Percentiles rank a stretch among this genome's conserved stretches.
Conservation (phyloP, 2,888 invertebrate genomes). For the Volucella bombylans region DNA sequence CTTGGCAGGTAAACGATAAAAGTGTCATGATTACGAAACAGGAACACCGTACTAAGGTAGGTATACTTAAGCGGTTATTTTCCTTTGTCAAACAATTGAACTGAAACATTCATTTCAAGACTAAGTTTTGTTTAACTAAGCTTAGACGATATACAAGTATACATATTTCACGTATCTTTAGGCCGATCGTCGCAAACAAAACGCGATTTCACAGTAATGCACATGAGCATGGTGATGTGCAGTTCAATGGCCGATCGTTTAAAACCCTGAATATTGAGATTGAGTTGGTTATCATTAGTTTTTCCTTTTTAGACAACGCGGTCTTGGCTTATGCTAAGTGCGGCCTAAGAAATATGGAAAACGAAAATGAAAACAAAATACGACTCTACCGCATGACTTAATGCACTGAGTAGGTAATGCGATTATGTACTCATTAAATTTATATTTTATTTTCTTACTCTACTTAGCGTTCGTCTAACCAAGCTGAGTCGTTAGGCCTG, state of each 20-base stretch:
- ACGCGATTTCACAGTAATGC: conserved; percentile 36
- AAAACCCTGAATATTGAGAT: conserved; percentile 23
- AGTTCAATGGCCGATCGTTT: conserved; percentile 15
- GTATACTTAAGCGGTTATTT: not conserved
- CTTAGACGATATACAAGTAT: not conserved
- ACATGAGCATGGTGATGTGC: conserved; percentile 11
- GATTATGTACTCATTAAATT: conserved; percentile 10
- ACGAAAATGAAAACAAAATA: not conserved
- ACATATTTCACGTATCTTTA: no score
- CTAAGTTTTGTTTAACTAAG: conserved; percentile 20
- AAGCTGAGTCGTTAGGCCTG: not conserved
- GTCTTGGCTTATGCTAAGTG: no score
- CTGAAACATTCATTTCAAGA: not conserved
- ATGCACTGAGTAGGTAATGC: conserved; percentile 1
- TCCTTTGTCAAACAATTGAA: conserved; percentile 1
- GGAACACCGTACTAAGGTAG: not conserved
- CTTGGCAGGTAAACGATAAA: conserved; percentile 22
- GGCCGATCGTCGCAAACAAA: not conserved
- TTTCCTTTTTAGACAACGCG: not conserved
- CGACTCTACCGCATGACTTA: not conserved
- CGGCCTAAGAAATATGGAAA: not conserved
- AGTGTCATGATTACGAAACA: conserved; percentile 12
- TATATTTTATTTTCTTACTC: conserved; percentile 1
- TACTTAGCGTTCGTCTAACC: not conserved
- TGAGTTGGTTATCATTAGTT: not conserved